Evolutionary conservation across 1,140 invertebrate genomes (phyloP).

Genomic region (Drosophila lacteicornis): DNA sequence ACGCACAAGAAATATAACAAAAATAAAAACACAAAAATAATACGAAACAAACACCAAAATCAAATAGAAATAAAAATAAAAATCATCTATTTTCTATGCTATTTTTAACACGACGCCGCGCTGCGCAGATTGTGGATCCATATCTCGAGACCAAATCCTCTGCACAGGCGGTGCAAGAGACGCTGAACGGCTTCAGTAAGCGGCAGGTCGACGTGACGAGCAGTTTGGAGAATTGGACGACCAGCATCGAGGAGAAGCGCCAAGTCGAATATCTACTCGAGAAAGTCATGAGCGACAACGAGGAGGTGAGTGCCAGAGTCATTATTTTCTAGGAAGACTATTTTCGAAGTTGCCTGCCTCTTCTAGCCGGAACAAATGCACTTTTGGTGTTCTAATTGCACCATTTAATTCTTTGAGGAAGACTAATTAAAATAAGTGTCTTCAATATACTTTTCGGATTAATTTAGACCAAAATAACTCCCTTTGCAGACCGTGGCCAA

Average conservation of each 20-base stretch:
- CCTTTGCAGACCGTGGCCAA: conserved; percentile 89
- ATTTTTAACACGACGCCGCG: conserved; percentile 65
- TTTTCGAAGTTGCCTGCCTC: background rate
- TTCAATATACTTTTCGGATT: background rate
- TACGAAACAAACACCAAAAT: conserved; percentile 44
- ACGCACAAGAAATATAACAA: conserved; percentile 7
- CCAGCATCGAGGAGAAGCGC: conserved; percentile 88
- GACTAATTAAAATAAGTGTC: background rate
- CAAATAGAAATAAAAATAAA: conserved; percentile 54
- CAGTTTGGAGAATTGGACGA: conserved; percentile 90
- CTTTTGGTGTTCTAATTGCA: background rate
- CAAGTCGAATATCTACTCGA: conserved; percentile 89
- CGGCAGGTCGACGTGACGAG: conserved; percentile 89
- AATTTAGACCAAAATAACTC: background rate
- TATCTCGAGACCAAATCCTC: conserved; percentile 90
- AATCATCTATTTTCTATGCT: conserved; percentile 70
- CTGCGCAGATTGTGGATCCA: conserved; percentile 89
- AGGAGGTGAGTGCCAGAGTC: conserved; percentile 86
- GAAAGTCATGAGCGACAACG: conserved; percentile 90
- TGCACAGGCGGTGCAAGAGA: conserved; percentile 89
- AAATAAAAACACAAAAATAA: conserved; percentile 36
- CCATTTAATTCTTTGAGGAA: background rate
- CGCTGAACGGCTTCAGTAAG: conserved; percentile 89
- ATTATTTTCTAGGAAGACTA: background rate
- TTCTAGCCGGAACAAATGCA: background rate